Evolutionary conservation across 2,113 vertebrate genomes (phyloP), one percentile per base, ranked within the genome.

Genomic region (Tichodroma muraria): DNA sequence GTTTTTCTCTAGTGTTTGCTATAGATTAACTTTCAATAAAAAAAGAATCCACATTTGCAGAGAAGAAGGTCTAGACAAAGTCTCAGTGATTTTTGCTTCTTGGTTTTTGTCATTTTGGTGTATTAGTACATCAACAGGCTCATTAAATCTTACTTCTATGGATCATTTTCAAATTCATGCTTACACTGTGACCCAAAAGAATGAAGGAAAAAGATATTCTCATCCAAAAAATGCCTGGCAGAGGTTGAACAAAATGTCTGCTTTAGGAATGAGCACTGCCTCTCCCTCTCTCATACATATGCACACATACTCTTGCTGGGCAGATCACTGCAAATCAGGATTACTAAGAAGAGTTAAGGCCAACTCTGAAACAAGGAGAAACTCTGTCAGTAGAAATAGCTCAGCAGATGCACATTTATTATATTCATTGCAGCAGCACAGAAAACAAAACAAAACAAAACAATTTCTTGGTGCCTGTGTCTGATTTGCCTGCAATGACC

Each of bases 161-260:
- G 73, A 94, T 97, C 42, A 84, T 96, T 97, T 98, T 98, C 89
- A 96, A 96, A 95, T 91, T 87, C 83, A 59, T 96, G 92, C 92
- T 97, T 97, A 94, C 31, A 81, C 94, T 96, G 80, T 69, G 80
- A 70, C 54, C 38, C 37, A 96, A 96, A 96, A 94, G 86, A 89
- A 96, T 86, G 75, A 97, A 85, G 76, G 45, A 56, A 93, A 91
- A 81, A 68, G 53, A 56, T 86, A 70, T 35, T 76, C 94, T 72
- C 2, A 4, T 93, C 88, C 78, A 89, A 90, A 94, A 91, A 89
- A 81, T 70, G 47, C 11, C 66, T 97, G 94, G 94, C 95, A 96
- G 82, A 70, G 15, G 68, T 95, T 87, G 37, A 96, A 97, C 90
- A 94, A 90, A 88, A 71, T 60, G 60, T 80, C 85, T 92, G 54